Percentiles rank a stretch among this genome's conserved stretches.
Conservation (phyloP, 1,140 invertebrate species). For the Aphaenogaster rudis region DNA sequence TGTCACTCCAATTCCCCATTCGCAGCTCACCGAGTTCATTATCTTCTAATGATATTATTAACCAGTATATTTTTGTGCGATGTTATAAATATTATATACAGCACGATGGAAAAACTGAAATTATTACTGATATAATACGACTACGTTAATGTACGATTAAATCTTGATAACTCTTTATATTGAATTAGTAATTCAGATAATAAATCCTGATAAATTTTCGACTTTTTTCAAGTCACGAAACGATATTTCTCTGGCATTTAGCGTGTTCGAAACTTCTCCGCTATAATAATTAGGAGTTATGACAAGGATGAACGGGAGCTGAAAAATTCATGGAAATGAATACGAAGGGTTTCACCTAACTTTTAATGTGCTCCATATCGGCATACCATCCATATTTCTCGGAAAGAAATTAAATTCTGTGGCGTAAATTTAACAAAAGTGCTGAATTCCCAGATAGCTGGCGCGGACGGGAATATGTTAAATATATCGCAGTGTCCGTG, state of each 20-base stretch:
- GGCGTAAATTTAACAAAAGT: conserved; percentile 53
- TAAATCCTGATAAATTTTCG: background rate
- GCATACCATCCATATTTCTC: conserved; percentile 53
- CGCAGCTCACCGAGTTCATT: conserved; percentile 14
- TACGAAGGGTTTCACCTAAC: conserved; percentile 43
- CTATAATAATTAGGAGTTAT: conserved; percentile 50
- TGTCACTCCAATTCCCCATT: conserved; percentile 28
- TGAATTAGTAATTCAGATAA: background rate
- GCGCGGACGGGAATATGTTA: conserved; percentile 29
- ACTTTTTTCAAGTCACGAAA: no score
- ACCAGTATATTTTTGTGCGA: background rate
- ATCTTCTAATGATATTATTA: conserved; percentile 49
- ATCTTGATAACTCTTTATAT: background rate
- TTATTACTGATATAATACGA: conserved; percentile 1
- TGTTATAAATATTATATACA: conserved; percentile 13
- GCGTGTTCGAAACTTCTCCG: conserved; percentile 24
- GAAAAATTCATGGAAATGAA: conserved; percentile 52
- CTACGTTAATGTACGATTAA: background rate
- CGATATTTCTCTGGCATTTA: conserved; percentile 33
- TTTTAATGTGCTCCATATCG: conserved; percentile 49
- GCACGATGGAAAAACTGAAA: background rate
- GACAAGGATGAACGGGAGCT: conserved; percentile 11
- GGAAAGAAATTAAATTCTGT: conserved; percentile 51
- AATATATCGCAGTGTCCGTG: conserved; percentile 18
- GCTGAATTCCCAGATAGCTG: conserved; percentile 37